These are phyloP conservation scores for Dusona sp. DNA, from an alignment of 2,888 invertebrate genomes.

Conservation along the genomic window DNA sequence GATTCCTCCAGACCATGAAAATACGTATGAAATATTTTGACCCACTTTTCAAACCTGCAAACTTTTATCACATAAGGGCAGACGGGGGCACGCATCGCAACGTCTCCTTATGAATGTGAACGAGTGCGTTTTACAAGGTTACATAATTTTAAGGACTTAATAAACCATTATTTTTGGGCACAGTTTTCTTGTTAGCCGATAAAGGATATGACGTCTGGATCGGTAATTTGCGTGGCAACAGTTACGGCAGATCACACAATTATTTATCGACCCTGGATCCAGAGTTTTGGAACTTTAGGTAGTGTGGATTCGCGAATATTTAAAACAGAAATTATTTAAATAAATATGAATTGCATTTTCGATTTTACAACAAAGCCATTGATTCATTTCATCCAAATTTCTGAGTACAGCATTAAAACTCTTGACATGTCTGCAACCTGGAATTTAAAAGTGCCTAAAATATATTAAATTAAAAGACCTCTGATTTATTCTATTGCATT, in stretches of 20 bases:
- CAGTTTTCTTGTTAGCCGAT: constrained; percentile 61
- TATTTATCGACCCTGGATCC: constrained; percentile 22
- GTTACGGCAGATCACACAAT: constrained; percentile 49
- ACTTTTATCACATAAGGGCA: neutral
- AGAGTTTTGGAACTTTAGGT: constrained; percentile 59
- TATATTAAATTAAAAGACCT: neutral
- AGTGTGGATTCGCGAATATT: neutral
- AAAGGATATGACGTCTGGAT: constrained; percentile 68
- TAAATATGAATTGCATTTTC: neutral
- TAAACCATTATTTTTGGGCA: neutral
- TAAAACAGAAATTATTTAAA: neutral
- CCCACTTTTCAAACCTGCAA: neutral
- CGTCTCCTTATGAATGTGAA: neutral
- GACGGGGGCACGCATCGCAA: neutral
- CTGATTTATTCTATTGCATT: neutral
- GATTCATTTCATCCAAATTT: neutral
- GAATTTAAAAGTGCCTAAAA: neutral
- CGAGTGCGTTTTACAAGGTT: neutral
- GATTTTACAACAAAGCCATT: too few relatives aligned
- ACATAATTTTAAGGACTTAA: neutral
- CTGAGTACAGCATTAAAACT: too few relatives aligned
- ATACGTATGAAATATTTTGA: neutral
- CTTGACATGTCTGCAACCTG: neutral
- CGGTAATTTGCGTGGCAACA: constrained; percentile 63
- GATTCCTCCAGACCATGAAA: too few relatives aligned